phyloP scores from a whole-genome alignment of 1,140 invertebrate species.

The Eumeta japonica region DNA sequence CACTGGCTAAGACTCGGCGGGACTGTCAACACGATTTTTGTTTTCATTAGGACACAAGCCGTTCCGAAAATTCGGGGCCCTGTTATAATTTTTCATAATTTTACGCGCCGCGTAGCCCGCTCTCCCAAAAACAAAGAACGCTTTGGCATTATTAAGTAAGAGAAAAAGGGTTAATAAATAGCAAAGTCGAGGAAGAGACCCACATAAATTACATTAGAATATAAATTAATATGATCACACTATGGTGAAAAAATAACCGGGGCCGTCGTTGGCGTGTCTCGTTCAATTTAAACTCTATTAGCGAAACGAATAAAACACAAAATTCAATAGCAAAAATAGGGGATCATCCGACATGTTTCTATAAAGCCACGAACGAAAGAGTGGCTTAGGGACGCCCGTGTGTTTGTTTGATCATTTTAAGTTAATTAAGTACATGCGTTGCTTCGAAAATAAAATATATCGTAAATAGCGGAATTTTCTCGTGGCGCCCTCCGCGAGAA shows the following conservation, averaged over 20 bases:
- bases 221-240: conserved; percentile 47
- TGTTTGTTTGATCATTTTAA: conserved; percentile 1
- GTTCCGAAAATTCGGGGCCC: not conserved
- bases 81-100: conserved; percentile 31
- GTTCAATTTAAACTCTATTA: too few relatives aligned
- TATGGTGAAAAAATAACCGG: conserved; percentile 17
- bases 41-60: conserved; percentile 3
- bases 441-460: too few relatives aligned
- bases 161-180: conserved; percentile 24
- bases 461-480: too few relatives aligned
- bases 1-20: conserved; percentile 3
- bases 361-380: too few relatives aligned
- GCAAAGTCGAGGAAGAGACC: conserved; percentile 25
- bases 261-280: too few relatives aligned
- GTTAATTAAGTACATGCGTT: not conserved
- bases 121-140: conserved; percentile 21
- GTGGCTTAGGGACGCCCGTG: not conserved
- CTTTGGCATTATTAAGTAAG: conserved; percentile 18
- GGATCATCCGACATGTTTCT: too few relatives aligned
- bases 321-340: too few relatives aligned
- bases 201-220: conserved; percentile 54
- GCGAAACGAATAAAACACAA: too few relatives aligned
- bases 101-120: conserved; percentile 20
- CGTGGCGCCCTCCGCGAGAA: too few relatives aligned
- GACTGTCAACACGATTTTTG: not conserved